Percentiles rank a stretch among this genome's conserved stretches.
Evolutionary conservation across 2,113 vertebrate species (phyloP).

Genomic region (Sardina pilchardus): DNA sequence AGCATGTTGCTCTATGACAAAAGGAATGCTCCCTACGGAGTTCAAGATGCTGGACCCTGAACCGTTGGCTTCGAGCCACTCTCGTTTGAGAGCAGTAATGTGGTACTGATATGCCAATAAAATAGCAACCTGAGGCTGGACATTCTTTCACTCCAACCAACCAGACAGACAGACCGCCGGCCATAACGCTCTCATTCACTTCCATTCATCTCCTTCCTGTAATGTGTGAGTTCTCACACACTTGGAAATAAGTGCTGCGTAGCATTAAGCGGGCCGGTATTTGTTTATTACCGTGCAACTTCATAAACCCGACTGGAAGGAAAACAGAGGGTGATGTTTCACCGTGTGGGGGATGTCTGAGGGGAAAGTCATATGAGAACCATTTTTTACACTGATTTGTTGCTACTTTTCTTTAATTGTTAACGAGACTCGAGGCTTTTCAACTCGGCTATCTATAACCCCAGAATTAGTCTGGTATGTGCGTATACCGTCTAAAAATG

Average conservation of each 20-base stretch:
- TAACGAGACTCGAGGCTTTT: background rate
- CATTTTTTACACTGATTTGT: background rate
- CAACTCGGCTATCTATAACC: background rate
- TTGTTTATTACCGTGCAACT: background rate
- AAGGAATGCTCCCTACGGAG: background rate
- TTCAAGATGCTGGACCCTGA: background rate
- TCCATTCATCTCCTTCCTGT: background rate
- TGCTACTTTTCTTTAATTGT: background rate
- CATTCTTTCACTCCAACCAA: background rate
- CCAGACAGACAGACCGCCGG: background rate
- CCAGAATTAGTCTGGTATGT: background rate
- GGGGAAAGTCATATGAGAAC: background rate
- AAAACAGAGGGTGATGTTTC: background rate
- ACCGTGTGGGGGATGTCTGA: background rate
- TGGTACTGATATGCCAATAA: background rate
- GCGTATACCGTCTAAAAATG: background rate
- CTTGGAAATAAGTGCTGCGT: background rate
- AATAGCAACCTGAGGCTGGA: background rate
- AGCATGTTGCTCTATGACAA: background rate
- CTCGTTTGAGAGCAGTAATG: background rate
- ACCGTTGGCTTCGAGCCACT: background rate
- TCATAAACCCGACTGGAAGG: background rate
- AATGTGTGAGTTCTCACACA: background rate
- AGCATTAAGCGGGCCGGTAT: background rate
- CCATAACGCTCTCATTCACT: background rate